Base-by-base conservation (phyloP, 2,797 vertebrate genomes). In the Chloroceryle inda region DNA sequence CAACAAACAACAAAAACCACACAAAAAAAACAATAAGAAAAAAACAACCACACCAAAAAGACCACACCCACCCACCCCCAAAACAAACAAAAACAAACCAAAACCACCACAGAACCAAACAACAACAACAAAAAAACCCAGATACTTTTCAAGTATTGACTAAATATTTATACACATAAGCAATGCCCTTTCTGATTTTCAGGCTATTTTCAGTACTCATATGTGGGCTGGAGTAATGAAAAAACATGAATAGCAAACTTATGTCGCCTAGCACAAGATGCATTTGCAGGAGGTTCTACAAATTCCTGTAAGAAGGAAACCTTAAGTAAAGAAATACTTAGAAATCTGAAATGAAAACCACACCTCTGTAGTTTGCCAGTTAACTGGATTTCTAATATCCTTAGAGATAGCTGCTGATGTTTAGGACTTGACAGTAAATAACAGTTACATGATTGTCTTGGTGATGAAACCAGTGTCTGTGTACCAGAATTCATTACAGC, bases 281-380 rank as follows among this genome's bases (percentile, higher is more conserved):
- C 3, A 13, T 50, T 44, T 83, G 18, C 35, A 73, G 26, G 35
- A 61, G 13, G 31, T 53, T 58, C 16, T 63, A 24, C 6, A 15
- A 76, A 73, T 64, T 62, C 7, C 13, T 47, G 4, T 29, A 52
- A 88, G 14, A 62, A 47, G 31, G 19, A 73, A 74, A 20, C 1
- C 2, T 63, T 13, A 47, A 59, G 13, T 21, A 23, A 90, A 55
- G 6, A 63, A 59, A 68, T 68, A 38, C 16, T 55, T 78, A 52
- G 14, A 83, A 81, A 61, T 33, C 35, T 64, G 44, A 64, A 86
- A 87, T 40, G 61, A 59, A 59, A 86, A 3, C 11, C 5, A 49
- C 0, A 0, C 23, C 11, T 35, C 21, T 58, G 4, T 33, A 47
- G 15, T 40, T 38, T 55, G 17, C 24, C 21, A 37, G 6, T n/a